Percentiles rank a stretch among this genome's conserved stretches.
These are phyloP conservation scores for Tethea ocularis DNA, from an alignment of 2,888 invertebrate genomes.

Conservation along the genomic window DNA sequence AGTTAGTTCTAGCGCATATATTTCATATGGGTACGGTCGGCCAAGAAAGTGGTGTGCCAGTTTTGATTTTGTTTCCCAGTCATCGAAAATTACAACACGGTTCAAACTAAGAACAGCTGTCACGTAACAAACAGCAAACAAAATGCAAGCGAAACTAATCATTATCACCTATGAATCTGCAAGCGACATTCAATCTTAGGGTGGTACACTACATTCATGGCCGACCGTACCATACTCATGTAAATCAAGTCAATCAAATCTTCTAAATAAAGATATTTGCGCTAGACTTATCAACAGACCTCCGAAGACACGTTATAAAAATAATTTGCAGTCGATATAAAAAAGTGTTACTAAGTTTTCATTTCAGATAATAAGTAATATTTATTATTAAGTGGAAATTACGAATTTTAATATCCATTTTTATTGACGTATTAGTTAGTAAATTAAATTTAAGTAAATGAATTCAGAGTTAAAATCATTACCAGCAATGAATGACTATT, in stretches of 20 bases:
- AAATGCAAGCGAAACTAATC: too few species aligned
- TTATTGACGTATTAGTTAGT: constrained; percentile 43
- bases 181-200: too few species aligned
- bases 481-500: neutral
- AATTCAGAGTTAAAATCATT: neutral
- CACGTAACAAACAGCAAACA: too few species aligned
- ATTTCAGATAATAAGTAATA: constrained; percentile 19
- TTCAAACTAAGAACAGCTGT: too few species aligned
- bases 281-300: neutral
- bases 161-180: too few species aligned
- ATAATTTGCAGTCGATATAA: constrained; percentile 23
- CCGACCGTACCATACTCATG: neutral
- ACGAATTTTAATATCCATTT: constrained; percentile 59
- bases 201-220: too few species aligned
- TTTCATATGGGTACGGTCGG: neutral
- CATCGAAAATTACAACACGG: too few species aligned
- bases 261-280: neutral
- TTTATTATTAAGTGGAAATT: constrained; percentile 50
- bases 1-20: neutral
- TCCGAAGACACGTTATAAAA: constrained; percentile 4
- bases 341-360: constrained; percentile 21
- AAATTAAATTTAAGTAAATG: constrained; percentile 17
- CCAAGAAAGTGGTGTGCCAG: too few species aligned
- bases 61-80: too few species aligned
- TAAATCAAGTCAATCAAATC: neutral